phyloP scores from a whole-genome alignment of 2,113 vertebrate genomes.

The Zingel zingel region DNA sequence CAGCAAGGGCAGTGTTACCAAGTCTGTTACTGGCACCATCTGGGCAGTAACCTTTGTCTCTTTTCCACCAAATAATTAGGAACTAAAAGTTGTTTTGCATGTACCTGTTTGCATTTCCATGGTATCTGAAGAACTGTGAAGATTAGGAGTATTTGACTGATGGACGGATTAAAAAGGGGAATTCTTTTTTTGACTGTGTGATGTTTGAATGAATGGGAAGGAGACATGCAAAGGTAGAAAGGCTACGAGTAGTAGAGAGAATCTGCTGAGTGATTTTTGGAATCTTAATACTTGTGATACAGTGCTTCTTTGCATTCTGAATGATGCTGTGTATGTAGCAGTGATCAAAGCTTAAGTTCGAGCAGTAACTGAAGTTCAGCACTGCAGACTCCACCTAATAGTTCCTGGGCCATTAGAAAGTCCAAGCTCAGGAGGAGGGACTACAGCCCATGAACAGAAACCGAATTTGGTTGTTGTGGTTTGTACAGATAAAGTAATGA shows the following conservation, averaged over 20 bases:
- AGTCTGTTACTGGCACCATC: not conserved
- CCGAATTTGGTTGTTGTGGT: not conserved
- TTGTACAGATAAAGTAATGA: conserved; percentile 6
- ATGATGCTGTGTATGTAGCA: not conserved
- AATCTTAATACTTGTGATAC: not conserved
- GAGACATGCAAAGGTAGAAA: not conserved
- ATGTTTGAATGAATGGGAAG: not conserved
- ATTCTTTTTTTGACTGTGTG: not conserved
- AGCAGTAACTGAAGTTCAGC: too few relatives aligned
- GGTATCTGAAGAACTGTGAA: too few relatives aligned
- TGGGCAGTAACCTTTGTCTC: not conserved
- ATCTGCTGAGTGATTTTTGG: not conserved
- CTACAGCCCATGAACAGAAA: not conserved
- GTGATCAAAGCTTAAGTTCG: not conserved
- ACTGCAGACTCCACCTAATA: not conserved
- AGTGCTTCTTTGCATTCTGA: not conserved
- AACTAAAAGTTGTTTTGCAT: not conserved
- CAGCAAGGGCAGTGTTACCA: not conserved
- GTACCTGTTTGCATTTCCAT: not conserved
- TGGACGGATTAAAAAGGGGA: not conserved
- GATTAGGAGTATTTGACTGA: not conserved
- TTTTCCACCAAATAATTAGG: not conserved
- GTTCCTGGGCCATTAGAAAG: not conserved
- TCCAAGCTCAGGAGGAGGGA: not conserved
- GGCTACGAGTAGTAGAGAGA: not conserved